Conservation (phyloP, 2,113 vertebrate species). For the Ptychochromis oligacanthus region DNA sequence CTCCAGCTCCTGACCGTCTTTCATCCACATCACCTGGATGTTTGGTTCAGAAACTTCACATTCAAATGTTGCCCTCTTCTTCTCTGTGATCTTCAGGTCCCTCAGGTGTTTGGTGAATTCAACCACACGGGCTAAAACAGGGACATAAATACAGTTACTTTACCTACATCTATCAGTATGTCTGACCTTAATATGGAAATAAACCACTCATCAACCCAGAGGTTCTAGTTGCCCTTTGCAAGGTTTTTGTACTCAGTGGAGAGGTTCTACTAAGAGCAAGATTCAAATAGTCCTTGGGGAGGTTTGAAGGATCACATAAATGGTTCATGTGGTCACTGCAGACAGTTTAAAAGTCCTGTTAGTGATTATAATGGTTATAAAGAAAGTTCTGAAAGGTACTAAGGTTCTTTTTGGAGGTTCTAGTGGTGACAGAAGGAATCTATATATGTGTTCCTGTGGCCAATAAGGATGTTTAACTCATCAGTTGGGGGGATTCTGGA, state of each 20-base stretch:
- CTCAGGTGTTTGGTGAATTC: conserved; percentile 95
- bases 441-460: background rate
- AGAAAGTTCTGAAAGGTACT: background rate
- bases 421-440: background rate
- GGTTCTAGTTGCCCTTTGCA: background rate
- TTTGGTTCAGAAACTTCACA: conserved; percentile 95
- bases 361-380: background rate
- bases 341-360: background rate
- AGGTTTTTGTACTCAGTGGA: background rate
- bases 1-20: conserved; percentile 92
- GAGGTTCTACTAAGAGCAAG: background rate
- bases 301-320: background rate
- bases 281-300: background rate
- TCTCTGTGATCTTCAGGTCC: conserved; percentile 95
- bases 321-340: background rate
- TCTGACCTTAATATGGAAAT: conserved; percentile 2
- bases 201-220: background rate
- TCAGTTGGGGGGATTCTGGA: background rate
- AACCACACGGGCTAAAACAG: conserved; percentile 88
- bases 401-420: background rate
- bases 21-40: conserved; percentile 95
- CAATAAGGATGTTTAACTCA: background rate
- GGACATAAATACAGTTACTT: conserved; percentile 5
- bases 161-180: background rate
- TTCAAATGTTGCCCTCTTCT: conserved; percentile 94